Evolutionary conservation across 2,113 vertebrate species (phyloP), one percentile per base, ranked within the genome.

Genomic region (Nerophis lumbriciformis): DNA sequence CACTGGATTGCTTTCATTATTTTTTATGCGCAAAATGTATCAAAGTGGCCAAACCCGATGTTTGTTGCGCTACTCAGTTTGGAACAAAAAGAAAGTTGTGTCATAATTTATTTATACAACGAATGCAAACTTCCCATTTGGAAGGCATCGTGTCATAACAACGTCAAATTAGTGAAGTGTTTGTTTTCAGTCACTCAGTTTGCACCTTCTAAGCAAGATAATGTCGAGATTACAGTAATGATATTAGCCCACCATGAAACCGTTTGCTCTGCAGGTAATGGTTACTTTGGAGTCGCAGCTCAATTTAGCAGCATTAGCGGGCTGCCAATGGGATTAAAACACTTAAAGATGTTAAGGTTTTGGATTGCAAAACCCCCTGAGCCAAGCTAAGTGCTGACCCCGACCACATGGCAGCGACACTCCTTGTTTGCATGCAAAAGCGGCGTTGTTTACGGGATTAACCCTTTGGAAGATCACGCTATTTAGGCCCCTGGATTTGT

Each of bases 281-380:
- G 37, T 37, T 35, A 59, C 47, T 61, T 53, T 62, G 59, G 70
- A 69, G 4, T 70, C 44, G 38, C 55, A 35, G 68, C 71, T 81
- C 60, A 71, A 65, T 3, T 68, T 63, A 63, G 66, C 42, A 28
- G 54, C 79, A 57, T 57, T 64, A 61, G 66, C 44, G 28, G 49
- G 77, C 63, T 81, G 60, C 39, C 12, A 53, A 50, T 13, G 59
- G 70, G 77, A 83, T 84, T 81, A 82, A 76, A 59, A 76, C 59
- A 57, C 19, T 70, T 84, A 68, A 50, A 53, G 52, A 57, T 63
- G 66, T 68, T 69, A 61, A 75, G 67, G 62, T 71, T 71, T 72
- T 74, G 51, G 81, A 61, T 61, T 67, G 14, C 48, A 13, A 73
- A 86, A 83, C 61, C 65, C 48, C 49, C 38, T 53, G n/a, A 58